These are phyloP conservation scores for Dermolepida albohirtum DNA, from an alignment of 2,888 invertebrate genomes.

Conservation along the genomic window DNA sequence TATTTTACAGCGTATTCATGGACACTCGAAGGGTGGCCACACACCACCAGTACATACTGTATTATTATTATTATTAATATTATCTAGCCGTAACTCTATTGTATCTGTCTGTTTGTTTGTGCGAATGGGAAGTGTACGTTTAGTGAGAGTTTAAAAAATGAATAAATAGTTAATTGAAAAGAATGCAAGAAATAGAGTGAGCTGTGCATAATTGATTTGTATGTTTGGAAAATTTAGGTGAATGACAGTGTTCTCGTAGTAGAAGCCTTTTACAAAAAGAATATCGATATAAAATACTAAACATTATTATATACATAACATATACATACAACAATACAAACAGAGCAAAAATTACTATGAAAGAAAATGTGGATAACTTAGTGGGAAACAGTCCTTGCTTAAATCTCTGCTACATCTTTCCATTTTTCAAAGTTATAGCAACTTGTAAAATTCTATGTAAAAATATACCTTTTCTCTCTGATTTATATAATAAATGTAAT, in stretches of 20 bases:
- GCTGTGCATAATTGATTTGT: neutral
- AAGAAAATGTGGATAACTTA: slow-evolving; percentile 4
- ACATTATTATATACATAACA: slow-evolving; percentile 8
- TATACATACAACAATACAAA: slow-evolving; percentile 4
- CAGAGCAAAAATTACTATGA: neutral
- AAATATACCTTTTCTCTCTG: neutral
- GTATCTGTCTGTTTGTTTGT: slow-evolving; percentile 48
- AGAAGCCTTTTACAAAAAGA: slow-evolving; percentile 24
- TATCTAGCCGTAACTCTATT: slow-evolving; percentile 53
- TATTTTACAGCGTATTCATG: slow-evolving; percentile 37
- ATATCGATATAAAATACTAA: slow-evolving; percentile 30
- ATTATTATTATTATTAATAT: slow-evolving; percentile 61
- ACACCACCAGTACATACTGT: slow-evolving; percentile 62
- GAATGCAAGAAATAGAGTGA: neutral
- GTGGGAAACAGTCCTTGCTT: slow-evolving; percentile 3
- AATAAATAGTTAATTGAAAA: neutral
- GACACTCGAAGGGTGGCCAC: slow-evolving; percentile 43
- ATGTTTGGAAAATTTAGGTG: neutral
- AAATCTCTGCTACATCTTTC: slow-evolving; percentile 17
- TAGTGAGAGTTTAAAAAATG: neutral
- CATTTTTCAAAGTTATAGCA: slow-evolving; percentile 16
- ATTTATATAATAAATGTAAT: neutral
- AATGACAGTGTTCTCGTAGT: slow-evolving; percentile 13
- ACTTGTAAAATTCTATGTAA: slow-evolving; percentile 13
- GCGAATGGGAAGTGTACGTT: slow-evolving; percentile 37